Evolutionary conservation across 2,113 vertebrate genomes (phyloP).

Genomic region (Marmota flaviventris): DNA sequence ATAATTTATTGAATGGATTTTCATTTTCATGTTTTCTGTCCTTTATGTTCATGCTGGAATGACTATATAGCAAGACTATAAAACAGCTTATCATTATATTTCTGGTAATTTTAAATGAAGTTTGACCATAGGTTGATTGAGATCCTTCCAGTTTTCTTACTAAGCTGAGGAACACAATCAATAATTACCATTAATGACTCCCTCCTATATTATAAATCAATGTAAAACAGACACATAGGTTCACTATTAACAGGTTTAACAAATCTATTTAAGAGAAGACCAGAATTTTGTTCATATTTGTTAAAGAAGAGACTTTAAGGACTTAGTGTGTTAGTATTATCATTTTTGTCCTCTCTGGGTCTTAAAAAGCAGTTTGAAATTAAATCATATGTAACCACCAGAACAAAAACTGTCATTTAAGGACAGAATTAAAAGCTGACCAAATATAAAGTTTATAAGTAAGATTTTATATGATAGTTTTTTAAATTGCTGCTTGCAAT

Average conservation of each 20-base stretch:
- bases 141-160: background rate
- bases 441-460: background rate
- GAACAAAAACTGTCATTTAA: background rate
- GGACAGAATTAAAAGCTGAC: background rate
- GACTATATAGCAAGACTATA: background rate
- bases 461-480: background rate
- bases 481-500: background rate
- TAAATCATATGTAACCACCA: background rate
- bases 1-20: background rate
- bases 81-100: background rate
- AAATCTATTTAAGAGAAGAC: background rate
- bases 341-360: background rate
- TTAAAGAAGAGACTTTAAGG: background rate
- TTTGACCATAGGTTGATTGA: background rate
- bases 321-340: background rate
- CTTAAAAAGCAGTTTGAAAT: background rate
- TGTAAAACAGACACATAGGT: background rate
- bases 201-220: accelerated
- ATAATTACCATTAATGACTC: background rate
- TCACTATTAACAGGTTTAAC: background rate
- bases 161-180: background rate
- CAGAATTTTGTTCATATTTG: background rate
- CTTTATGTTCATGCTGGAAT: background rate
- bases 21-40: background rate
- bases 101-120: background rate